A percentile compares a stretch with the other conserved stretches of the same genome.
Evolutionary conservation across 2,888 invertebrate genomes (phyloP).

Genomic region (Shargacucullia verbasci): DNA sequence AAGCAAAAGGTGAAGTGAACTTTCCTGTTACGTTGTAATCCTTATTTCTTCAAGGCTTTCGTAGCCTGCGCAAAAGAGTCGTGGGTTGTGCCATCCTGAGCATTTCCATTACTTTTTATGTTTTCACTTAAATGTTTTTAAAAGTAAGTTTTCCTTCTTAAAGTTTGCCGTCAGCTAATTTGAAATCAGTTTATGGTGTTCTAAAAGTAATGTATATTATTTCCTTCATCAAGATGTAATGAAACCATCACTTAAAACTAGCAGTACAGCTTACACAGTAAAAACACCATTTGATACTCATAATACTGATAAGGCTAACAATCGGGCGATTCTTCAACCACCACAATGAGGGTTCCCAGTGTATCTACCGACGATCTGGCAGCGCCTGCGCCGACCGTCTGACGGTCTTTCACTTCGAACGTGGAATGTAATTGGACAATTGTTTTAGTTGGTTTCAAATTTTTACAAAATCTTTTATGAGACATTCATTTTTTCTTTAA

Average conservation of each 20-base stretch:
- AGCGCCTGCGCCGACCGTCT: conserved; percentile 19
- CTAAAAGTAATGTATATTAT: neutral
- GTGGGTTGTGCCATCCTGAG: too few species aligned
- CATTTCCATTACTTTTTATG: too few species aligned
- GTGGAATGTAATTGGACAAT: conserved; percentile 54
- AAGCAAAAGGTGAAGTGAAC: too few species aligned
- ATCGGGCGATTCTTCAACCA: conserved; percentile 49
- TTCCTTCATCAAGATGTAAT: conserved; percentile 35
- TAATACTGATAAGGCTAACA: conserved; percentile 53
- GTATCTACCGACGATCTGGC: conserved; percentile 54
- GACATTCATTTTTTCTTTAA: neutral
- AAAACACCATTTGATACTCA: conserved; percentile 27
- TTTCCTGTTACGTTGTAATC: too few species aligned
- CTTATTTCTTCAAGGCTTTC: too few species aligned
- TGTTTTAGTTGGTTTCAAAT: conserved; percentile 42
- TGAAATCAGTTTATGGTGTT: too few species aligned
- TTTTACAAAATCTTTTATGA: conserved; percentile 31
- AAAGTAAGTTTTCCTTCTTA: too few species aligned
- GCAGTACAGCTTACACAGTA: conserved; percentile 20
- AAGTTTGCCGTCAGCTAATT: too few species aligned
- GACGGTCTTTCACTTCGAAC: conserved; percentile 52
- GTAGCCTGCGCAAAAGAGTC: too few species aligned
- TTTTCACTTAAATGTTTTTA: too few species aligned
- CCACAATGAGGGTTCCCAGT: conserved; percentile 51
- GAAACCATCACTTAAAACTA: conserved; percentile 33